These are phyloP conservation scores for Rallus limicola DNA, from an alignment of 2,113 vertebrate genomes.

Conservation along the genomic window DNA sequence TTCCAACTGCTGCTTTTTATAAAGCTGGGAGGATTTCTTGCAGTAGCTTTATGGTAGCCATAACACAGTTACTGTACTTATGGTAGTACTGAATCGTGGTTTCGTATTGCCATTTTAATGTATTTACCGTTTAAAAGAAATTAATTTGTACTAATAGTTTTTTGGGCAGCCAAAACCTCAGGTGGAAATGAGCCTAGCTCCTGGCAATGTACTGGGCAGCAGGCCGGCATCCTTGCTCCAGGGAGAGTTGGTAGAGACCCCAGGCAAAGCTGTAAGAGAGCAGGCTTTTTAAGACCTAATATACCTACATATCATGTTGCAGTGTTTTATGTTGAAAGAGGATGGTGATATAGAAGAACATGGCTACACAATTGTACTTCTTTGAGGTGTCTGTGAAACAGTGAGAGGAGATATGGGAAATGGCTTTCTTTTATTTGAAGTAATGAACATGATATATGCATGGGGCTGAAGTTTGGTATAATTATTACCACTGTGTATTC, in stretches of 20 bases:
- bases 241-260: fast-evolving
- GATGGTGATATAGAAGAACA: not conserved
- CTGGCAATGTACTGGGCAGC: not conserved
- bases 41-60: not conserved
- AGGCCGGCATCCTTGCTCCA: not conserved
- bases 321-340: not conserved
- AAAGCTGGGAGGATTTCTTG: not conserved
- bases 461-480: not conserved
- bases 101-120: not conserved
- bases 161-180: not conserved
- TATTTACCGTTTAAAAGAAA: not conserved
- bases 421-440: not conserved
- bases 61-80: not conserved
- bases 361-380: not conserved
- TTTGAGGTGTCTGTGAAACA: not conserved
- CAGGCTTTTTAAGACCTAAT: not conserved
- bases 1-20: not conserved
- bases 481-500: not conserved
- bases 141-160: not conserved
- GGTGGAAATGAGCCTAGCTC: not conserved
- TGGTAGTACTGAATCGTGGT: fast-evolving
- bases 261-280: not conserved
- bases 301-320: fast-evolving
- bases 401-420: not conserved
- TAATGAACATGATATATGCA: not conserved